A percentile compares a stretch with the other conserved stretches of the same genome.
Conservation (phyloP, 2,888 invertebrate species). For the Tenthredo livida region DNA sequence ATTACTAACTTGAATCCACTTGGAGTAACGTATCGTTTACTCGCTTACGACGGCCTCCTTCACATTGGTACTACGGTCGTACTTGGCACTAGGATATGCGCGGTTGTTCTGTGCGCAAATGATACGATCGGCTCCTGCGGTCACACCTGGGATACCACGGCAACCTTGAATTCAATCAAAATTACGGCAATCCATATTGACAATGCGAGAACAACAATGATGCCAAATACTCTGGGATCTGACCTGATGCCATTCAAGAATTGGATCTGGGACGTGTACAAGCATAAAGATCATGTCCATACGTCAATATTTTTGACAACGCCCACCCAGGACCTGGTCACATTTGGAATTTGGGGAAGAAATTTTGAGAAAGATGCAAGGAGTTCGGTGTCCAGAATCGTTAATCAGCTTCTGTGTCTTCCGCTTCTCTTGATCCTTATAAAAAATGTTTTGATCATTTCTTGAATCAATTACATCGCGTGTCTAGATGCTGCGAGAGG, state of each 20-base stretch:
- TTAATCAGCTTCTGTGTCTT: not conserved
- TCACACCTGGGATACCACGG: slow-evolving; percentile 55
- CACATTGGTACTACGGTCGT: slow-evolving; percentile 53
- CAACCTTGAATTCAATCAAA: slow-evolving; percentile 60
- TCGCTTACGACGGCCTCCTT: slow-evolving; percentile 70
- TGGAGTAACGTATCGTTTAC: slow-evolving; percentile 68
- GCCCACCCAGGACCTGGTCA: slow-evolving; percentile 62
- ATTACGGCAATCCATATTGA: slow-evolving; percentile 63
- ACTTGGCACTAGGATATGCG: slow-evolving; percentile 69
- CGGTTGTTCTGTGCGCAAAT: slow-evolving; percentile 70
- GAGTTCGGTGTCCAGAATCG: not conserved
- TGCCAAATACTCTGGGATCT: slow-evolving; percentile 60
- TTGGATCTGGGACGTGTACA: slow-evolving; percentile 59
- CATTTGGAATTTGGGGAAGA: slow-evolving; percentile 67
- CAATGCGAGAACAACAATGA: slow-evolving; percentile 59
- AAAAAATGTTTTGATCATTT: not conserved
- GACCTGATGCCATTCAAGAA: slow-evolving; percentile 61
- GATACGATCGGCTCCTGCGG: slow-evolving; percentile 69
- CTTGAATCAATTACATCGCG: not conserved
- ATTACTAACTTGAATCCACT: slow-evolving; percentile 55
- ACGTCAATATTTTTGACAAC: slow-evolving; percentile 59
- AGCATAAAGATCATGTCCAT: slow-evolving; percentile 53
- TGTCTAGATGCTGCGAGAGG: not conserved
- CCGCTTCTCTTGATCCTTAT: not conserved
- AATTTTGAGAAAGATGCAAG: slow-evolving; percentile 55